Conservation (phyloP, 92 coral and sea anemone genomes). For the Porites evermanni region DNA sequence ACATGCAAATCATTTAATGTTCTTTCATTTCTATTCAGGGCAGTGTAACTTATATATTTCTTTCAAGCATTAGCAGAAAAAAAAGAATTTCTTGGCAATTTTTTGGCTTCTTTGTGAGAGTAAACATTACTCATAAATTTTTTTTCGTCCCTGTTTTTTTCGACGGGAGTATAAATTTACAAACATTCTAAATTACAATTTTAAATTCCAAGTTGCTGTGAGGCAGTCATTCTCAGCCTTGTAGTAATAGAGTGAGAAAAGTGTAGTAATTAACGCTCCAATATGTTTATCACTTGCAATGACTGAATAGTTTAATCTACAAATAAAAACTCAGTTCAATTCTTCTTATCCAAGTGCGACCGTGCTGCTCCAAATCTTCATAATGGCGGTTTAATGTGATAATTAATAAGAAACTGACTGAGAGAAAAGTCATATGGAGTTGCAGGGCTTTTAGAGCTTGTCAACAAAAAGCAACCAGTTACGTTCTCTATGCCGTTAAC, state of each 20-base stretch:
- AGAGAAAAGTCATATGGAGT: background rate
- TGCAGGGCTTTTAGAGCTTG: background rate
- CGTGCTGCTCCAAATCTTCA: background rate
- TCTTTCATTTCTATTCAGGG: no score
- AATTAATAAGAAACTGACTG: background rate
- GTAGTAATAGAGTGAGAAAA: background rate
- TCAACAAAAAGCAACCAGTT: background rate
- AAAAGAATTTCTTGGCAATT: background rate
- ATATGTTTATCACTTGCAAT: background rate
- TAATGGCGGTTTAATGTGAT: background rate
- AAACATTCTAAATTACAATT: slow-evolving; percentile 1
- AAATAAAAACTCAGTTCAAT: background rate
- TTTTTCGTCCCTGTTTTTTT: background rate
- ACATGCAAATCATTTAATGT: slow-evolving; percentile 23
- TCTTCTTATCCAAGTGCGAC: background rate
- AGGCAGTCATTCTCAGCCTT: background rate
- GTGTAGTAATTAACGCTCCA: background rate
- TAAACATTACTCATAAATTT: background rate
- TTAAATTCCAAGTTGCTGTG: background rate
- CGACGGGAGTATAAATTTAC: background rate
- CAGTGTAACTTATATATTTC: background rate
- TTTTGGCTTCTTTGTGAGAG: background rate
- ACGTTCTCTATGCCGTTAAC: no score
- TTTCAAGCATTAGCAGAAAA: no score
- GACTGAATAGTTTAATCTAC: background rate